Base-by-base conservation (phyloP, 2,888 invertebrate genomes). In the Aphodius sticticus region DNA sequence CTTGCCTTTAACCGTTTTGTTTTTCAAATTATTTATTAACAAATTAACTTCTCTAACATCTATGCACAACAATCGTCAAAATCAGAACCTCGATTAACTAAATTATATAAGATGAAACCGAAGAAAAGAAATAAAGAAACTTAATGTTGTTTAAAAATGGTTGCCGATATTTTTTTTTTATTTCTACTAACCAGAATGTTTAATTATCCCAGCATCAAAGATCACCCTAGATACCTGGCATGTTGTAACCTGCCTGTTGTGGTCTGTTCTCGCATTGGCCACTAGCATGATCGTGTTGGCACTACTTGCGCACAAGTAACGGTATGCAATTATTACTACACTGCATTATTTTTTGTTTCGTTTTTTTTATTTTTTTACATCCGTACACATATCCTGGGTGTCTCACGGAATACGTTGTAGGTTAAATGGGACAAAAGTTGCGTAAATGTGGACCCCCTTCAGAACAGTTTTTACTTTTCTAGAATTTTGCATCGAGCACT, bases 231-330 rank as follows among this genome's bases (percentile, higher is more conserved):
- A 86, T 86, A 88, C 87, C 87, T 88, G 89, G 89, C 89, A 89
- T 89, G 89, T 87, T 87, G 86, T 88, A 87, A 86, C 87, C 87
- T 88, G 88, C 86, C 86, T 89, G 85, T 86, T 87, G 86, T 89
- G 89, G 89, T 89, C 89, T 85, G 86, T 89, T 86, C 85, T 89
- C 86, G 89, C 88, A 86, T 87, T 89, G 87, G 88, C 88, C 86
- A 88, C 88, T 86, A 89, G 89, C 89, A 89, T 89, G 89, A 87
- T 89, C 87, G 87, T 89, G 86, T 86, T 88, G 89, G 89, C 89
- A 89, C 88, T 89, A 86, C 87, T 89, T 86, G 88, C 89, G 88
- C 89, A 89, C 86, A 87, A 88, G 86, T 86, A 85, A 89, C 86
- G 88, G 88, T 88, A 88, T 86, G 88, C 87, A 86, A 86, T 76